phyloP scores from a whole-genome alignment of 2,888 invertebrate species.

The Graphium colonna region DNA sequence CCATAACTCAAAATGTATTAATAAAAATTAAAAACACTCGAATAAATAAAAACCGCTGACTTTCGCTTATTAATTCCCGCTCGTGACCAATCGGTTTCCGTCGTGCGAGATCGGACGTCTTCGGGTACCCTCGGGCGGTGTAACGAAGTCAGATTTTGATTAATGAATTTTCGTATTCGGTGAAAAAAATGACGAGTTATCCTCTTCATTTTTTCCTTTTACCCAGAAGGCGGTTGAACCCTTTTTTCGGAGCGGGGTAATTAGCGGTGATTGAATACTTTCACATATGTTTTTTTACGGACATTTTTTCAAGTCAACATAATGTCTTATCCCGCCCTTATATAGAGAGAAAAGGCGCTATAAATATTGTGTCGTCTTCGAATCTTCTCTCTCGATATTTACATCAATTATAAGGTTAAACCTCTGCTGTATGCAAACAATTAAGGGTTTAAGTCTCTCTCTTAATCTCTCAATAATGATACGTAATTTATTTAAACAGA shows the following conservation, averaged over 20 bases:
- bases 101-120: slow-evolving; percentile 18
- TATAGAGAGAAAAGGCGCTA: slow-evolving; percentile 18
- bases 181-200: slow-evolving; percentile 22
- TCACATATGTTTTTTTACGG: slow-evolving; percentile 20
- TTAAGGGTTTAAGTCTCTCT: no score
- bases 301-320: slow-evolving; percentile 15
- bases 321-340: slow-evolving; percentile 19
- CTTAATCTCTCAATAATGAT: no score
- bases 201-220: slow-evolving; percentile 22
- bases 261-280: slow-evolving; percentile 37
- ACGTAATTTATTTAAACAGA: no score
- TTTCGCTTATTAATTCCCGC: slow-evolving; percentile 24
- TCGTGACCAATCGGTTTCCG: slow-evolving; percentile 17
- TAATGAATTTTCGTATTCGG: slow-evolving; percentile 28
- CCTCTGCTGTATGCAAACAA: no score
- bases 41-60: slow-evolving; percentile 22
- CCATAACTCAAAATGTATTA: slow-evolving; percentile 18
- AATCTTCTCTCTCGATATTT: slow-evolving; percentile 4
- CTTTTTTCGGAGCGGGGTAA: slow-evolving; percentile 32
- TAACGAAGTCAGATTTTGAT: slow-evolving; percentile 24
- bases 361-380: slow-evolving; percentile 3
- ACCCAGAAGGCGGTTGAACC: slow-evolving; percentile 32
- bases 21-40: slow-evolving; percentile 16
- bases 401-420: background rate
- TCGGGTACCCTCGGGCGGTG: slow-evolving; percentile 23